phyloP scores from a whole-genome alignment of 2,113 vertebrate genomes.

The Dromiciops gliroides region DNA sequence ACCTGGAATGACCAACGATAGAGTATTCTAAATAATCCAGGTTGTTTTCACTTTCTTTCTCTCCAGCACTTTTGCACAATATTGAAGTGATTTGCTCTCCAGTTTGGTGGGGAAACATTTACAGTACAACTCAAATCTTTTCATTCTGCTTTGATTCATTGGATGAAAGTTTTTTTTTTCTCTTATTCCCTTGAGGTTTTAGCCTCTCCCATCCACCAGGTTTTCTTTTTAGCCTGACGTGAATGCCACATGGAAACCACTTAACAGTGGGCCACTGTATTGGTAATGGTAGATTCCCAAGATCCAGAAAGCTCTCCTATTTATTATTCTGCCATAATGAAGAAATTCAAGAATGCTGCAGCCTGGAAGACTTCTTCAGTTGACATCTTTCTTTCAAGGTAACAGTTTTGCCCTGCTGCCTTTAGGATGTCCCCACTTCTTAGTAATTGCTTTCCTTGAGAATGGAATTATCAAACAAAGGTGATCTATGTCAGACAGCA shows the following conservation, averaged over 20 bases:
- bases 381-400: slow-evolving; percentile 66
- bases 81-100: not conserved
- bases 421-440: slow-evolving; percentile 31
- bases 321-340: slow-evolving; percentile 60
- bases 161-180: slow-evolving; percentile 4
- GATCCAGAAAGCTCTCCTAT: slow-evolving; percentile 44
- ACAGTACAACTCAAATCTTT: slow-evolving; percentile 18
- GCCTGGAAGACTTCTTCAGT: slow-evolving; percentile 49
- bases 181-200: slow-evolving; percentile 20
- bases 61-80: not conserved
- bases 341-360: slow-evolving; percentile 55
- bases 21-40: not conserved
- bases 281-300: slow-evolving; percentile 43
- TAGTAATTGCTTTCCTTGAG: slow-evolving; percentile 34
- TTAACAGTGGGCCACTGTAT: slow-evolving; percentile 22
- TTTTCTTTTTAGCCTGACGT: slow-evolving; percentile 17
- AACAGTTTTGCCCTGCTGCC: not conserved
- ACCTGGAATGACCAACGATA: not conserved
- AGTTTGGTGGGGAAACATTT: not conserved
- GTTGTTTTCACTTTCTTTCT: slow-evolving; percentile 15
- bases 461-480: slow-evolving; percentile 42
- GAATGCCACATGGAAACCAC: not conserved
- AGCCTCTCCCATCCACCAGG: not conserved
- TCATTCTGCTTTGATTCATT: not conserved
- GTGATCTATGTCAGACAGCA: slow-evolving; percentile 33